Percentiles rank a stretch among this genome's conserved stretches.
These are phyloP conservation scores for Lophochroa leadbeateri DNA, from an alignment of 2,113 vertebrate species.

Conservation along the genomic window DNA sequence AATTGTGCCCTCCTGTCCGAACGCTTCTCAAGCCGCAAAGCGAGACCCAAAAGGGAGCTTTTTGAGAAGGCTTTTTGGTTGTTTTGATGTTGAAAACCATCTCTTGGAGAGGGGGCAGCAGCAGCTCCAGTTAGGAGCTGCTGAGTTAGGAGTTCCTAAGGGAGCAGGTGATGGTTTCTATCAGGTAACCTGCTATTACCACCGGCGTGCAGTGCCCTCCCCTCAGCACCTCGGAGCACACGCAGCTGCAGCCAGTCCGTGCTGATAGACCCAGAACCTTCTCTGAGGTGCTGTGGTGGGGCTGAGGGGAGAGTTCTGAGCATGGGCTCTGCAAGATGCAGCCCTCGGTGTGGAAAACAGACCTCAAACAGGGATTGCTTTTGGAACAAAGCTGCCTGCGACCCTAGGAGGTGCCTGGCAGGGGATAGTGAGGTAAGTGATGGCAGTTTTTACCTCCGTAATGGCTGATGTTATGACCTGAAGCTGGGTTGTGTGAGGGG, in stretches of 20 bases:
- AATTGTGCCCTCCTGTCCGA: neutral
- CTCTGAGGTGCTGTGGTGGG: accelerated
- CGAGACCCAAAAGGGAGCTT: accelerated
- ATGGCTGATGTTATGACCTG: accelerated
- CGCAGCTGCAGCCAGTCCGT: accelerated
- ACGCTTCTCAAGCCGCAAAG: neutral
- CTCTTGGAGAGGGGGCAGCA: neutral
- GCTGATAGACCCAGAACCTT: accelerated
- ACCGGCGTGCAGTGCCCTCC: accelerated
- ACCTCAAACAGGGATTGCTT: accelerated
- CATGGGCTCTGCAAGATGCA: neutral
- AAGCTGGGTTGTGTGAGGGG: accelerated
- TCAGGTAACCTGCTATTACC: neutral
- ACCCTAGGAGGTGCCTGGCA: accelerated
- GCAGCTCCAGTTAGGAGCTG: neutral
- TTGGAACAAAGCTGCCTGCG: neutral
- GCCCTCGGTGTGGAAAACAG: neutral
- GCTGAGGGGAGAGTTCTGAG: too few species aligned
- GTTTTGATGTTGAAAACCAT: accelerated
- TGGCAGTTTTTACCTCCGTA: accelerated
- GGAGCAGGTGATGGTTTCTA: accelerated
- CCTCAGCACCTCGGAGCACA: neutral
- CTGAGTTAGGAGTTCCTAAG: neutral
- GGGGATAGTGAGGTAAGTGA: neutral
- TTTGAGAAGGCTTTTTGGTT: neutral